phyloP scores from a whole-genome alignment of 2,888 invertebrate genomes.

The Synanthedon tipuliformis region DNA sequence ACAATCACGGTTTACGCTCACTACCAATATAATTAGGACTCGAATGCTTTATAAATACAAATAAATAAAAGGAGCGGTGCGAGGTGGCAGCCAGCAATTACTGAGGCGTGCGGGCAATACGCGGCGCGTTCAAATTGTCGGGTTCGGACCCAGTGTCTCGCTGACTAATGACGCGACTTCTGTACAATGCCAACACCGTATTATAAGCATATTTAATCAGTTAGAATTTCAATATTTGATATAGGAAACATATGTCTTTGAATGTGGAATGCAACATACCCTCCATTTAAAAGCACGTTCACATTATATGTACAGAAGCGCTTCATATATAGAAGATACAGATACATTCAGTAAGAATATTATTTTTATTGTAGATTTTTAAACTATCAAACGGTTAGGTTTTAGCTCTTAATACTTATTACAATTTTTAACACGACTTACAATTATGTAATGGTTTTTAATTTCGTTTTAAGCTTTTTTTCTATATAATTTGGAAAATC shows the following conservation, averaged over 20 bases:
- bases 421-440: too few relatives aligned
- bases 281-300: too few relatives aligned
- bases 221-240: conserved; percentile 45
- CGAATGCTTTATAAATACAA: conserved; percentile 62
- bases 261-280: conserved; percentile 4
- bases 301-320: too few relatives aligned
- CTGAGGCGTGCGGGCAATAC: conserved; percentile 34
- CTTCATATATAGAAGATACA: too few relatives aligned
- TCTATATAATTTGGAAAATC: too few relatives aligned
- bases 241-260: conserved; percentile 43
- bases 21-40: conserved; percentile 54
- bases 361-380: too few relatives aligned
- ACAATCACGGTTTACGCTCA: conserved; percentile 48
- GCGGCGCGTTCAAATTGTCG: conserved; percentile 50
- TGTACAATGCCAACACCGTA: conserved; percentile 36
- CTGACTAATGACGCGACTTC: conserved; percentile 61
- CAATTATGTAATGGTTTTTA: too few relatives aligned
- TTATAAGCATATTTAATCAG: conserved; percentile 51
- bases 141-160: conserved; percentile 43
- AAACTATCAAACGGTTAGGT: too few relatives aligned
- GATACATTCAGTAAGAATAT: too few relatives aligned
- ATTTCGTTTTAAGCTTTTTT: too few relatives aligned
- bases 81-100: conserved; percentile 64
- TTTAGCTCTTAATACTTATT: too few relatives aligned
- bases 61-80: conserved; percentile 60